These are phyloP conservation scores for Dendrocopos noguchii DNA, from an alignment of 2,113 vertebrate species.

Conservation along the genomic window DNA sequence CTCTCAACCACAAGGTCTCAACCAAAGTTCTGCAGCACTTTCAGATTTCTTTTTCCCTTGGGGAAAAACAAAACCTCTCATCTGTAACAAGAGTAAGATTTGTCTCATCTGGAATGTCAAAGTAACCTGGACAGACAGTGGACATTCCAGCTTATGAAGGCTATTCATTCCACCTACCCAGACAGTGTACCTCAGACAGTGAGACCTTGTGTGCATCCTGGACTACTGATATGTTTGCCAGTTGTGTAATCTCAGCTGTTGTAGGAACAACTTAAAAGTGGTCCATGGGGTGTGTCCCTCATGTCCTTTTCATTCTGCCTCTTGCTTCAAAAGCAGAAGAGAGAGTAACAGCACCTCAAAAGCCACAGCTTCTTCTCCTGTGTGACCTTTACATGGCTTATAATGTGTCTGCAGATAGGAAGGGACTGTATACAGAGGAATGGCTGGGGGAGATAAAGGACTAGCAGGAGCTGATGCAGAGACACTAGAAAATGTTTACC, in stretches of 20 bases:
- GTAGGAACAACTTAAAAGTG: not conserved
- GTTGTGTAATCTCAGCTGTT: not conserved
- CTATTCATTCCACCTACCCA: not conserved
- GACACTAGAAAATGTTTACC: constrained; percentile 67
- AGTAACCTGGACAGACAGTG: too few species aligned
- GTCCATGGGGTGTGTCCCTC: not conserved
- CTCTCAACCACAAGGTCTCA: not conserved
- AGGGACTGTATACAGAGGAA: not conserved
- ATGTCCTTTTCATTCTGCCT: not conserved
- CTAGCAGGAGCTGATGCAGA: not conserved
- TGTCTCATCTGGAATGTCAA: too few species aligned
- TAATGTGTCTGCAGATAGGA: not conserved
- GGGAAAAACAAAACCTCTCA: too few species aligned
- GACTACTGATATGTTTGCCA: not conserved
- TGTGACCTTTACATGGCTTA: not conserved
- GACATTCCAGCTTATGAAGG: not conserved
- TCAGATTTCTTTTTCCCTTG: too few species aligned
- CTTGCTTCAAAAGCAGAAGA: not conserved
- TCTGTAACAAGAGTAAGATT: too few species aligned
- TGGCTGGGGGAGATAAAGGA: not conserved
- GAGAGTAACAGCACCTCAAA: not conserved
- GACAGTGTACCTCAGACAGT: not conserved
- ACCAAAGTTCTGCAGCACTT: too few species aligned
- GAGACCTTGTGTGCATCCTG: not conserved
- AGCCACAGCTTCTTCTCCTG: not conserved